phyloP scores from a whole-genome alignment of 2,113 vertebrate species.

The Kryptolebias marmoratus region DNA sequence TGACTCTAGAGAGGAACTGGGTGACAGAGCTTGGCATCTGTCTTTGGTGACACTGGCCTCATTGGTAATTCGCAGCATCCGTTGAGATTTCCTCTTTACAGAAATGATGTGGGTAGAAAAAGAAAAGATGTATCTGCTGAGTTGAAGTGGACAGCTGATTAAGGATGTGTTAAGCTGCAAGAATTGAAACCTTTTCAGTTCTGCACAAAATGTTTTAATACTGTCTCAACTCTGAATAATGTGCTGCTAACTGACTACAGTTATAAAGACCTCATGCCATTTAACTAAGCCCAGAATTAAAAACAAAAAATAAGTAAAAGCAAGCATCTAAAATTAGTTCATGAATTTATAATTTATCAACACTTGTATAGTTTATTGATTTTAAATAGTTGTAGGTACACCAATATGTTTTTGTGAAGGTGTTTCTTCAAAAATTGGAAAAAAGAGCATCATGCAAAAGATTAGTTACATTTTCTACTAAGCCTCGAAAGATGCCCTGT shows the following conservation, averaged over 20 bases:
- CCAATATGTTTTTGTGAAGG: slow-evolving; percentile 29
- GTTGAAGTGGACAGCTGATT: slow-evolving; percentile 36
- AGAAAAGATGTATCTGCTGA: slow-evolving; percentile 12
- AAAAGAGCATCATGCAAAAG: slow-evolving; percentile 40
- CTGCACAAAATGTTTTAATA: slow-evolving; percentile 27
- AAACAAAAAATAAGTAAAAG: slow-evolving; percentile 27
- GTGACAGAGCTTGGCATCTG: slow-evolving; percentile 71
- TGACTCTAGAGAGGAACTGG: slow-evolving; percentile 27
- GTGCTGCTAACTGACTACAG: slow-evolving; percentile 55
- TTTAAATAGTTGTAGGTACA: slow-evolving; percentile 29
- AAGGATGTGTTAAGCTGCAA: slow-evolving; percentile 11
- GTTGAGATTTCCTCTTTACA: slow-evolving; percentile 56
- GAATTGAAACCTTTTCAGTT: slow-evolving; percentile 39
- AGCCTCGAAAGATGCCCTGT: slow-evolving; percentile 62
- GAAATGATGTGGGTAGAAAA: slow-evolving; percentile 50
- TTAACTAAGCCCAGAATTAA: slow-evolving; percentile 21
- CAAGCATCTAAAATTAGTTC: slow-evolving; percentile 6
- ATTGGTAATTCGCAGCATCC: slow-evolving; percentile 56
- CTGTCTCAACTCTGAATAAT: slow-evolving; percentile 54
- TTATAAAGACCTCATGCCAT: slow-evolving; percentile 42
- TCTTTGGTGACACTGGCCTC: slow-evolving; percentile 68
- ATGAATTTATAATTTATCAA: slow-evolving; percentile 22
- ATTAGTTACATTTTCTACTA: slow-evolving; percentile 60
- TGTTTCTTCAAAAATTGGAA: slow-evolving; percentile 24
- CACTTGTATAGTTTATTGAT: slow-evolving; percentile 24